Base-by-base conservation (phyloP, 2,113 vertebrate species). In the Prinia subflava region DNA sequence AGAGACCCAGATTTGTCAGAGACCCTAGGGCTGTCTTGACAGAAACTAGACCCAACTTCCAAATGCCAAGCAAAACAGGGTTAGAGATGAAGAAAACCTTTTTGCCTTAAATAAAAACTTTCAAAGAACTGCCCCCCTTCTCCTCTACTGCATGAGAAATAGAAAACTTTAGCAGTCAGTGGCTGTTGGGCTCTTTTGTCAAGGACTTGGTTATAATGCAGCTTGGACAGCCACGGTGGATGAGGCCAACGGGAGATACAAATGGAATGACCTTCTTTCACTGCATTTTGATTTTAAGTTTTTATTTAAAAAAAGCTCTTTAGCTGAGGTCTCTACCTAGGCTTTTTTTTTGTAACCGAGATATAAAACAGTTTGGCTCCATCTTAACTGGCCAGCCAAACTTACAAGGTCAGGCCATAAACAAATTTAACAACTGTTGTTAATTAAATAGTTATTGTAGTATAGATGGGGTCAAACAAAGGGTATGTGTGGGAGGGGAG, bases 381-480 rank as follows among this genome's bases (percentile, higher is more conserved):
- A 95, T 87, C 41, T 50, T 91, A 91, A 91, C 87, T 70, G 93
- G 94, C 84, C 81, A 94, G 84, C 70, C 78, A 92, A 94, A 92
- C 81, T 90, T 94, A 62, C 57, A 91, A 95, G 95, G 96, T 92
- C 94, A 95, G 73, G n/a, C 94, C 88, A 92, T 92, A 97, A 97
- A 92, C 88, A 95, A 92, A 96, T 94, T 95, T 96, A 96, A 96
- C 94, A 96, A 96, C 95, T 95, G 94, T 96, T 97, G 88, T 96
- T 97, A 96, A 94, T 96, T 96, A 97, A 95, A 85, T 80, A 93
- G 93, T 94, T 96, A 90, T 96, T 96, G 90, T 95, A 94, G 73
- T 90, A 90, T 94, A 83, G 83, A 88, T 90, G 93, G 92, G 94
- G 95, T 95, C 94, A 96, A 95, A 94, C 71, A 96, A 96, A 97